Percentiles rank a stretch among this genome's conserved stretches.
Conservation (phyloP, 2,113 vertebrate species). For the Notarius lentiginosus region DNA sequence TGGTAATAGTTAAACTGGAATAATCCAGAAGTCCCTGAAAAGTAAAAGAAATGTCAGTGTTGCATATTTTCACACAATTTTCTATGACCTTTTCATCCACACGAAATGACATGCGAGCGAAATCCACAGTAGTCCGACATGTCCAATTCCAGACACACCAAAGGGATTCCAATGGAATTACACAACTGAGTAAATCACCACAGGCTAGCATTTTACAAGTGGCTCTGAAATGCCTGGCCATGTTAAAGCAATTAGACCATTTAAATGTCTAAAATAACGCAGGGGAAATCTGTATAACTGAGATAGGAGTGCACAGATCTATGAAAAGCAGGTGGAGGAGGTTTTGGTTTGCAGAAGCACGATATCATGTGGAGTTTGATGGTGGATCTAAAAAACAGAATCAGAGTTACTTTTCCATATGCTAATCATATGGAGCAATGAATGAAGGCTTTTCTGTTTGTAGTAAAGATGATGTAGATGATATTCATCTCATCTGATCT, state of each 20-base stretch:
- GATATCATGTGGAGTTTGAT: constrained; percentile 13
- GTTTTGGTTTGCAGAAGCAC: constrained; percentile 28
- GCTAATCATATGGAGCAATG: neutral
- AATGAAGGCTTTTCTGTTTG: neutral
- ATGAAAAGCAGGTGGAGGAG: constrained; percentile 50
- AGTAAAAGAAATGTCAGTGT: neutral
- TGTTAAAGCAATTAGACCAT: constrained; percentile 67
- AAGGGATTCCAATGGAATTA: constrained; percentile 59
- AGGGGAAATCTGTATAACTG: constrained; percentile 36
- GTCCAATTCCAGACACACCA: constrained; percentile 52
- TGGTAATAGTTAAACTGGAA: constrained; percentile 5
- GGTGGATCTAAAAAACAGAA: neutral
- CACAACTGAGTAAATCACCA: constrained; percentile 58
- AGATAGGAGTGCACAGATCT: constrained; percentile 39
- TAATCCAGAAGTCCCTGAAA: neutral
- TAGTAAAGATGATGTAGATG: neutral
- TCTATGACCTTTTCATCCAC: constrained; percentile 27
- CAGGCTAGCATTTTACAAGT: constrained; percentile 55
- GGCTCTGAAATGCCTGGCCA: constrained; percentile 53
- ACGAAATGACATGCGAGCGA: constrained; percentile 28
- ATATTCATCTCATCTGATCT: too few relatives aligned
- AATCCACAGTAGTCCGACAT: constrained; percentile 55
- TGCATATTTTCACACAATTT: neutral
- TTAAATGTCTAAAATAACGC: constrained; percentile 67
- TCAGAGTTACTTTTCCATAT: constrained; percentile 2